Base-by-base conservation (phyloP, 2,797 vertebrate genomes). In the Microhierax caerulescens region DNA sequence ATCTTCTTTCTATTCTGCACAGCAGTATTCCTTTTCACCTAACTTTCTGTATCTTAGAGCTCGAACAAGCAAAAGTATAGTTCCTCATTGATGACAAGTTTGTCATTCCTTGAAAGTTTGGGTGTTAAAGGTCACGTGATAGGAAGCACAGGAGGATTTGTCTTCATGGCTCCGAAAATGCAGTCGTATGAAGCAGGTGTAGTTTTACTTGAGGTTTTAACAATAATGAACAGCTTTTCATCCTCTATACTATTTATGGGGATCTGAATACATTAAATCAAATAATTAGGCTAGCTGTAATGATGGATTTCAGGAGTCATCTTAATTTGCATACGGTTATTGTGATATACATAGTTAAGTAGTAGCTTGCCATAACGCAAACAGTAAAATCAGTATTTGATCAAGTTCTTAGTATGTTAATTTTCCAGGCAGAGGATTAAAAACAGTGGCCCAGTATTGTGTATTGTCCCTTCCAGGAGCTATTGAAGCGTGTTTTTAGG, bases 311-410 rank as follows among this genome's bases (percentile, higher is more conserved):
- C 28, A 16, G 76, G 96, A 93, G 67, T 85, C 6, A 57, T 78
- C 36, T 72, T 53, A 94, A 95, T 97, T 97, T 96, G 39, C 79
- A 80, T 93, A 57, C 34, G 65, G 7, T 96, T 97, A 76, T 30
- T 72, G 15, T 50, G 77, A 94, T 97, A 79, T 69, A 37, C 67
- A 72, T 94, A 60, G n/a, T 87, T 94, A 95, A 92, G n/a, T 27
- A 91, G 43, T 78, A 51, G 64, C 37, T 96, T 96, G 54, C 69
- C 63, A 43, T 80, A 83, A 85, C 37, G 24, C 73, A 77, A 91
- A 23, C 74, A 80, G 22, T 79, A 76, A 90, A 90, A 82, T 54
- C 56, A 60, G 48, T 88, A 57, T 95, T 95, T 92, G 37, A 64
- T 91, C 23, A 64, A 50, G 25, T 94, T 94, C 41, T 85, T 64